phyloP scores from a whole-genome alignment of 2,888 invertebrate species.

The Yponomeuta plumbellus region DNA sequence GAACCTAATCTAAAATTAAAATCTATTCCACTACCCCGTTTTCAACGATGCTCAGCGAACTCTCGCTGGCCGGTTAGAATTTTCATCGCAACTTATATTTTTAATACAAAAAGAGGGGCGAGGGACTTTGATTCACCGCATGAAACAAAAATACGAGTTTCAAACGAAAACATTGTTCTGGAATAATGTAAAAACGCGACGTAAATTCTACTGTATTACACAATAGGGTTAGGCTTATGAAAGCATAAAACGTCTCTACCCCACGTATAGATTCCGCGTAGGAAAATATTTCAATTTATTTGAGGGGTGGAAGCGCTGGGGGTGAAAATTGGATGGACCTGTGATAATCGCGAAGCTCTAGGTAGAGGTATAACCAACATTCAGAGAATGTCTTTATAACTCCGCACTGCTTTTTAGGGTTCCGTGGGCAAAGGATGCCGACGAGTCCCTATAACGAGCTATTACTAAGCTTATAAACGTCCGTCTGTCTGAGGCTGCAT shows the following conservation, averaged over 20 bases:
- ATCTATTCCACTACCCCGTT: slow-evolving; percentile 41
- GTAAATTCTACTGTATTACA: neutral
- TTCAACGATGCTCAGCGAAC: slow-evolving; percentile 12
- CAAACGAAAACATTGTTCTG: neutral
- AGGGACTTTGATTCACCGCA: slow-evolving; percentile 30
- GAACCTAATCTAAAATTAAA: slow-evolving; percentile 45
- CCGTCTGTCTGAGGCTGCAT: too few relatives aligned
- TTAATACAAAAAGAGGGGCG: slow-evolving; percentile 23
- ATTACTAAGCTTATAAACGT: too few relatives aligned
- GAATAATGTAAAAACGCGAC: neutral
- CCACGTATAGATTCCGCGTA: neutral
- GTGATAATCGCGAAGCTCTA: too few relatives aligned
- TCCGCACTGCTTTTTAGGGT: too few relatives aligned
- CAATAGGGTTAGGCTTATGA: neutral
- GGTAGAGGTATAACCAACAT: too few relatives aligned
- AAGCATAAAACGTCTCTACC: neutral
- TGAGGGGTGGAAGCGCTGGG: neutral
- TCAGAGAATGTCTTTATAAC: too few relatives aligned
- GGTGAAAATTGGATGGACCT: neutral
- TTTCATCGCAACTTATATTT: slow-evolving; percentile 29
- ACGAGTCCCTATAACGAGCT: too few relatives aligned
- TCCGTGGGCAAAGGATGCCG: too few relatives aligned
- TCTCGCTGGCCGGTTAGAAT: slow-evolving; percentile 29
- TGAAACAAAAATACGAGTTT: slow-evolving; percentile 20
- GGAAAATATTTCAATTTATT: slow-evolving; percentile 2